Conservation (phyloP, 1,140 invertebrate genomes). For the Drosophila auraria region DNA sequence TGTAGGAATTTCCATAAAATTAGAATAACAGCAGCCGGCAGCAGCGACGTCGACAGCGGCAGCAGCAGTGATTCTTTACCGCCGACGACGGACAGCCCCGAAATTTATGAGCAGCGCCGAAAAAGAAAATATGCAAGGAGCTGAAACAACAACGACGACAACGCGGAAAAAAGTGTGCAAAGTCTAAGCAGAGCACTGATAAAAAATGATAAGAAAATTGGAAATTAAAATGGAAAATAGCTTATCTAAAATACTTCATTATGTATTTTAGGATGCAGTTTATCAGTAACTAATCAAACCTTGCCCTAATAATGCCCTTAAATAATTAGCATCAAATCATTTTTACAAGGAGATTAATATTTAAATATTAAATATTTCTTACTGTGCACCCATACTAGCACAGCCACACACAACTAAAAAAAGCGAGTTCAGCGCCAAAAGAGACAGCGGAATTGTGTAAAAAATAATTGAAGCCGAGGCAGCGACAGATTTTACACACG, state of each 20-base stretch:
- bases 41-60: constrained; percentile 22
- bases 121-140: constrained; percentile 64
- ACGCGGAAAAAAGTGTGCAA: constrained; percentile 31
- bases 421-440: constrained; percentile 53
- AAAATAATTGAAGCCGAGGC: constrained; percentile 80
- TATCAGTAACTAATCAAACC: too few species aligned
- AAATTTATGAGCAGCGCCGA: constrained; percentile 78
- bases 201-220: not conserved
- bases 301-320: too few species aligned
- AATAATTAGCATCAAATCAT: not conserved
- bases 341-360: not conserved
- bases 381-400: constrained; percentile 23
- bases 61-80: constrained; percentile 77
- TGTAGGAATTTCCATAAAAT: constrained; percentile 84
- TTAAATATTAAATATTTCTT: not conserved
- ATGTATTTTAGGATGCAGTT: too few species aligned
- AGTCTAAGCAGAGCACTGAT: constrained; percentile 13
- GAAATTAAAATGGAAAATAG: not conserved
- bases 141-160: constrained; percentile 34
- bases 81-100: constrained; percentile 62
- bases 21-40: constrained; percentile 78
- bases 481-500: constrained; percentile 71
- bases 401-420: constrained; percentile 29
- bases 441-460: constrained; percentile 76
- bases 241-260: too few species aligned